Base-by-base conservation (phyloP, 2,888 invertebrate genomes). In the Steinernema scapterisci region DNA sequence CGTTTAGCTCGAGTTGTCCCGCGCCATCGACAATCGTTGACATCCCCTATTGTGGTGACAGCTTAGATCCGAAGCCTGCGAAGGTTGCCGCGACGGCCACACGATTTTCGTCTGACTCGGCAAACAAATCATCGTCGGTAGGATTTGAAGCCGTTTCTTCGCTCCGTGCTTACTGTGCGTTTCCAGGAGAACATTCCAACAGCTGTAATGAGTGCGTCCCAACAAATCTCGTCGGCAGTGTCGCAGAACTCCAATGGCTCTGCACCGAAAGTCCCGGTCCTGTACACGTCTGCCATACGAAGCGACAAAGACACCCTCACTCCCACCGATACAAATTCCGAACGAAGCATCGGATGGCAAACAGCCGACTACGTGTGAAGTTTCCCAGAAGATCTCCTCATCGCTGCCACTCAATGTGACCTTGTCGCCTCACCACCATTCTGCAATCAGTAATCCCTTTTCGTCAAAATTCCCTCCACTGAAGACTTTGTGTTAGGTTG, bases 321-420 rank as follows among this genome's bases (percentile, higher is more conserved):
- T 25, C 75, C 75, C 19, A 51, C 75, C 21, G 71, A 54, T 25
- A 45, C 38, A 1, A 54, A 63, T 63, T 63, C 31, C 6, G 71
- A 63, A 45, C 70, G 45, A 27, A 70, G 44, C 38, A 48, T 38
- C 72, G 71, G 75, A 38, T 75, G 75, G 75, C 75, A 75, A 31
- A 75, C 75, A 21, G 75, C 75, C 23, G 75, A 75, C 43, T 75
- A 75, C 52, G 75, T 75, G 16, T 75, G 44, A 54, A 43, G 21
- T 72, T 72, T 25, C 23, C 19, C 19, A 19, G 63, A 63, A 63
- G 11, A 7, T 31, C 48, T 31, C 38, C 27, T 38, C 63, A 63
- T 63, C 63, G 63, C 63, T 63, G 63, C 63, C 63, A 63, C 27
- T 63, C 25, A 16, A 63, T 63, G 63, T 63, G 63, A 63, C 63